Conservation (phyloP, 2,113 vertebrate genomes). For the Dipodomys stephensi region DNA sequence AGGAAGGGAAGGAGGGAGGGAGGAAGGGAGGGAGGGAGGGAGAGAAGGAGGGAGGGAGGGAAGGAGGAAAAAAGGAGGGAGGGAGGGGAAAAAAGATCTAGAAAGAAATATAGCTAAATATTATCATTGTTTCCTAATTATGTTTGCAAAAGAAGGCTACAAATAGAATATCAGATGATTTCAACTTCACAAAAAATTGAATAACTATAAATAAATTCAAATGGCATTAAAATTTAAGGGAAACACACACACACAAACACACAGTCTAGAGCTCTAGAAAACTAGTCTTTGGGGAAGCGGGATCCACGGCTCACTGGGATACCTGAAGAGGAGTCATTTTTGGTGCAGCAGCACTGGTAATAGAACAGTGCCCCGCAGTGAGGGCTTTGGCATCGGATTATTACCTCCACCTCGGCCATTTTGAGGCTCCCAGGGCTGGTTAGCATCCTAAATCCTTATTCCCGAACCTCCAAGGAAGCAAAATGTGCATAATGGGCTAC, state of each 20-base stretch:
- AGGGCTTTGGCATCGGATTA: neutral
- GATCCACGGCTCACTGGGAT: neutral
- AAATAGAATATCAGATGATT: constrained; percentile 24
- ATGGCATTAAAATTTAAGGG: constrained; percentile 46
- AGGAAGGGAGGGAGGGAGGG: too few species aligned
- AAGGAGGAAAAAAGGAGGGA: too few species aligned
- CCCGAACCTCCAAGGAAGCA: neutral
- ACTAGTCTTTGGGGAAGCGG: neutral
- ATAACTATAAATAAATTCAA: constrained; percentile 34
- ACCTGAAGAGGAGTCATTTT: neutral
- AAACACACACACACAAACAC: too few species aligned
- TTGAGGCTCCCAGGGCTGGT: neutral
- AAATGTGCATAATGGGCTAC: neutral
- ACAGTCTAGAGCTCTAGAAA: neutral
- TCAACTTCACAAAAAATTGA: constrained; percentile 31
- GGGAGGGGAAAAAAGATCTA: neutral
- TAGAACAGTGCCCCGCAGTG: neutral
- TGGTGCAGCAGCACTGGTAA: neutral
- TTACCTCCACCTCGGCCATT: neutral
- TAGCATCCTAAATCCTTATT: neutral
- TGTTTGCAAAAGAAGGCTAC: constrained; percentile 35
- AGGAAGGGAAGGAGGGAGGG: too few species aligned
- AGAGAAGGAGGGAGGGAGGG: too few species aligned
- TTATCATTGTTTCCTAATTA: neutral
- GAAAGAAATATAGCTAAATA: neutral